Evolutionary conservation across 2,113 vertebrate species (phyloP), one percentile per base, ranked within the genome.

Genomic region (Ictalurus punctatus): DNA sequence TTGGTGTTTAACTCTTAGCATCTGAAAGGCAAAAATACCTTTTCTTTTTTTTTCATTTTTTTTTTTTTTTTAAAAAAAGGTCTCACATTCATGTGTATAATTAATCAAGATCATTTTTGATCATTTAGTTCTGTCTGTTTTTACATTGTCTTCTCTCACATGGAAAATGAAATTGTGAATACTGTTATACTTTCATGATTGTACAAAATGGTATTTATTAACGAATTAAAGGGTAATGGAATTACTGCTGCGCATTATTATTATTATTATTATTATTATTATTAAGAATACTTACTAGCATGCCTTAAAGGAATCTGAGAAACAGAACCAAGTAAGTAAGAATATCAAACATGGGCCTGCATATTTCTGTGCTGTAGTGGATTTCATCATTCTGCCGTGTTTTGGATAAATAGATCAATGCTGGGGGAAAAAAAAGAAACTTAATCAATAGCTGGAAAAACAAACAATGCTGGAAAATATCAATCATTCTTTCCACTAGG

Each of bases 81-180:
- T 81, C 52, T 82, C 54, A 6, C 25, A 30, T 19, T 56, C 78
- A 8, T 56, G 56, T 82, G 19, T 82, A 59, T 34, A 59, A 82
- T 59, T 23, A 25, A 58, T 58, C 13, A 27, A 52, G 25, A 14
- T 78, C 1, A 25, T 78, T 80, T 80, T 54, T 30, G 7, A 21
- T 58, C 16, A 30, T 56, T 34, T 23, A 1, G 27, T 23, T 48
- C 12, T 52, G 21, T 25, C 23, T 76, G 73, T 44, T 76, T 80
- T 54, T 56, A 9, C 13, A 19, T 16, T 21, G 27, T 37, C 8
- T 58, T 56, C 3, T 56, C 7, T 82, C 56, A 79, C 21, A 59
- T 81, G 48, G 78, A 30, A 81, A 81, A 81, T 58, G 16, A 58
- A 81, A 54, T 54, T 27, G 78, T 80, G 27, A 80, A 80, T 17